A percentile compares a stretch with the other conserved stretches of the same genome.
phyloP scores from a whole-genome alignment of 2,888 invertebrate genomes.

The Hypsopygia costalis region DNA sequence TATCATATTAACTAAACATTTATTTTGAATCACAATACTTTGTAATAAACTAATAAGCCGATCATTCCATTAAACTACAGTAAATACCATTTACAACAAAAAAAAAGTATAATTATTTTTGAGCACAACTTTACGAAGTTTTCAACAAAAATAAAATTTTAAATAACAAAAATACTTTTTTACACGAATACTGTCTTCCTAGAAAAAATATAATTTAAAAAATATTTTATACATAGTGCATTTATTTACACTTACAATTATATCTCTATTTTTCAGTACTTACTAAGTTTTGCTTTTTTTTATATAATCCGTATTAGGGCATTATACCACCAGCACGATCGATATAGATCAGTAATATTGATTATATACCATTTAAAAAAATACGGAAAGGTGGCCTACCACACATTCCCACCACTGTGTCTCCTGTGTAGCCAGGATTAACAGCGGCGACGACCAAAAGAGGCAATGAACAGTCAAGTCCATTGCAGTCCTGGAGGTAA shows the following conservation, averaged over 20 bases:
- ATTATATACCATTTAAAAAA: no score
- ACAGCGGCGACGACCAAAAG: no score
- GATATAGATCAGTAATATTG: no score
- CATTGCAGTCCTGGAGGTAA: no score
- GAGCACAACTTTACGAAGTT: neutral
- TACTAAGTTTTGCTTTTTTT: no score
- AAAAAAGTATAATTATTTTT: neutral
- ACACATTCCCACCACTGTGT: no score
- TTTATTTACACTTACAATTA: neutral
- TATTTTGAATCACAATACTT: constrained; percentile 23
- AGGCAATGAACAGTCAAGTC: no score
- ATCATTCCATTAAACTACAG: neutral
- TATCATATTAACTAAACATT: constrained; percentile 17
- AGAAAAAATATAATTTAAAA: neutral
- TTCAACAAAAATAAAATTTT: constrained; percentile 6
- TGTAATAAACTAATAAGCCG: constrained; percentile 4
- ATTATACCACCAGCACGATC: no score
- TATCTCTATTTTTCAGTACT: no score
- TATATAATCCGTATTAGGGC: no score
- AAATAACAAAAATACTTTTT: constrained; percentile 4
- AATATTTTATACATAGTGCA: neutral
- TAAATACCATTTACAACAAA: neutral
- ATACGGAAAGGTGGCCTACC: no score
- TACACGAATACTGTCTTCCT: neutral
- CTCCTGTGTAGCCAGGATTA: no score